Evolutionary conservation across 2,888 invertebrate species (phyloP), one percentile per base, ranked within the genome.

Genomic region (Oscheius sp.): DNA sequence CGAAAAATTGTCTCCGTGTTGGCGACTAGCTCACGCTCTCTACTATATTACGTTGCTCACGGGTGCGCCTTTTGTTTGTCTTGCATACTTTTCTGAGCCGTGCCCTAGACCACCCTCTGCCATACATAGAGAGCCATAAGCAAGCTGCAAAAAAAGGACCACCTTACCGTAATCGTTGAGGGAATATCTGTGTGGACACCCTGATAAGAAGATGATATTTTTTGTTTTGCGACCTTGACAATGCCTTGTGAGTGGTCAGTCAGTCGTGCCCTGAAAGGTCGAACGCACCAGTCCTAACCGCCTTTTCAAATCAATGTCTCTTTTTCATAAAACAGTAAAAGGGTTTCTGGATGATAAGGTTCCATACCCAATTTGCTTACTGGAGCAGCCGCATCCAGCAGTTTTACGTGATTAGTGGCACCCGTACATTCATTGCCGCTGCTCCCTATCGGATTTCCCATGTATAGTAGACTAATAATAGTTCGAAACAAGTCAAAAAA

Each of bases 151-250:
- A 45, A 43, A 21, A 66, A 49, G 18, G 29, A 66, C 27, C 49
- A 66, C 49, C 23, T 13, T 43, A 63, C 63, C 29, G 25, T 16
- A 49, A 13, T 49, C 49, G 25, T 49, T 27, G 9, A 16, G 49
- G 49, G 27, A 29, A 66, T 13, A 66, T 49, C 49, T 7, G 61
- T 2, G 3, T 29, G n/a, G 23, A 27, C 27, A 49, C 9, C 18
- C 35, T 66, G 66, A 66, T 66, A 66, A 66, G n/a, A n/a, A 23
- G 52, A 16, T 66, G 66, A 52, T 66, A 66, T 66, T 66, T 66
- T 66, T 66, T 66, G 66, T 66, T 66, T 66, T 66, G 66, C 66
- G 66, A 66, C 66, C 66, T 66, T 66, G 66, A 52, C 66, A 21
- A 52, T 49, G 49, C 66, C 66, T 66, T 49, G 66, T 66, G 66